These are phyloP conservation scores for Procambarus clarkii DNA, from an alignment of 1,140 invertebrate species.

Conservation along the genomic window DNA sequence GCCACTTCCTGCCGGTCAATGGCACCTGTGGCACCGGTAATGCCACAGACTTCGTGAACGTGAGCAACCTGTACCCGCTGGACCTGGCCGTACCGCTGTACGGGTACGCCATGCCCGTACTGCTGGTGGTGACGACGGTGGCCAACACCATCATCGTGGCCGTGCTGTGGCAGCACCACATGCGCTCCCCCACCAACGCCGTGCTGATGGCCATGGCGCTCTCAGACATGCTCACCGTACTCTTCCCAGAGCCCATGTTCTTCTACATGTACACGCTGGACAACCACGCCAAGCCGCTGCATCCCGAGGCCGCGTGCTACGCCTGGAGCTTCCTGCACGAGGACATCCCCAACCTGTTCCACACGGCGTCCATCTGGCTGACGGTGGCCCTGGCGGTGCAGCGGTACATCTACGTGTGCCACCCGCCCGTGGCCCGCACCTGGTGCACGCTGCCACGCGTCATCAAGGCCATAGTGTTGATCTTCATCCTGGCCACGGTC, in stretches of 20 bases:
- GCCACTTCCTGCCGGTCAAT: not conserved
- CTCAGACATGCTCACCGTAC: constrained; percentile 92
- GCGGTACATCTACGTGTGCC: constrained; percentile 93
- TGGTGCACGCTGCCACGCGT: constrained; percentile 92
- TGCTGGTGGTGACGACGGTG: constrained; percentile 91
- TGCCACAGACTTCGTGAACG: constrained; percentile 21
- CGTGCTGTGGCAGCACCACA: constrained; percentile 81
- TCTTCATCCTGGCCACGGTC: constrained; percentile 84
- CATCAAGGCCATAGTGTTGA: constrained; percentile 85
- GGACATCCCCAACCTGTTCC: constrained; percentile 88
- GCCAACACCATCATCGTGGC: constrained; percentile 92
- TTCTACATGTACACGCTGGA: constrained; percentile 94
- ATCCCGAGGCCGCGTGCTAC: constrained; percentile 85
- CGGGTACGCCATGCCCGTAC: constrained; percentile 88
- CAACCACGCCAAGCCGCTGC: constrained; percentile 86
- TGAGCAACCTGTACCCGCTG: constrained; percentile 74
- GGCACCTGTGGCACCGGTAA: not conserved
- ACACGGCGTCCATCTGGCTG: constrained; percentile 94
- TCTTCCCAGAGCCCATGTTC: constrained; percentile 88
- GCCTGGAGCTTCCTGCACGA: constrained; percentile 88
- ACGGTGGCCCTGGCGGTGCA: constrained; percentile 91
- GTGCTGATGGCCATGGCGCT: constrained; percentile 90
- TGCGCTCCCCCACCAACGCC: constrained; percentile 83
- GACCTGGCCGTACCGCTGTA: constrained; percentile 81
- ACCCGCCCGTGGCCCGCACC: constrained; percentile 87